These are phyloP conservation scores for Adelognathus sp. DNA, from an alignment of 2,888 invertebrate genomes.

Conservation along the genomic window DNA sequence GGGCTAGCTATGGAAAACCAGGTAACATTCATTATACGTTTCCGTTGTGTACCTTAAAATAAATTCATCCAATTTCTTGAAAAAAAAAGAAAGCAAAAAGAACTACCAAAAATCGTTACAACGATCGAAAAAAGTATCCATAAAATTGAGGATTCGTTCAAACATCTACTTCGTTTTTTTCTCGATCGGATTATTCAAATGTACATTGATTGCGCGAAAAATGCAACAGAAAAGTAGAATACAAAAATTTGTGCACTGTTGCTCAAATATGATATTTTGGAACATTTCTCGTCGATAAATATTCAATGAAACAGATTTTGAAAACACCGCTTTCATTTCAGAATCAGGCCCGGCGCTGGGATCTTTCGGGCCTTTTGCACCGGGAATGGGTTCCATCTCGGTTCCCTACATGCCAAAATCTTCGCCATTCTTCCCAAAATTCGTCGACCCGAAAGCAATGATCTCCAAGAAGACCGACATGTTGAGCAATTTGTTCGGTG, in stretches of 20 bases:
- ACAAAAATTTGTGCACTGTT: too few relatives aligned
- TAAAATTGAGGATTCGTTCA: too few relatives aligned
- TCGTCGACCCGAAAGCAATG: conserved; percentile 75
- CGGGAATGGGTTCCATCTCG: conserved; percentile 68
- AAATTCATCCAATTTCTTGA: background rate
- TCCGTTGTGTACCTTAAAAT: background rate
- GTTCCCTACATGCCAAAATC: conserved; percentile 72
- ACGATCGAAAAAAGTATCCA: too few relatives aligned
- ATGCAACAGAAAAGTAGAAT: too few relatives aligned
- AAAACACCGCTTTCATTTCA: too few relatives aligned
- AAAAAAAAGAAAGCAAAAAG: background rate
- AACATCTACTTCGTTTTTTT: too few relatives aligned
- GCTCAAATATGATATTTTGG: too few relatives aligned
- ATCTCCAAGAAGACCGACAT: conserved; percentile 73
- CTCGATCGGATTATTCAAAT: too few relatives aligned
- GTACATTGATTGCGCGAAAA: too few relatives aligned
- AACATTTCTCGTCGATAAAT: too few relatives aligned
- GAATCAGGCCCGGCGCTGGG: too few relatives aligned
- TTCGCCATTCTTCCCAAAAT: conserved; percentile 73
- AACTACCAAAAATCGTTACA: background rate
- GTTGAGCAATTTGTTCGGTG: conserved; percentile 70
- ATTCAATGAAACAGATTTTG: too few relatives aligned
- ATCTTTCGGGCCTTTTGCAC: conserved; percentile 65
- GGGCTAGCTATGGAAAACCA: conserved; percentile 54
- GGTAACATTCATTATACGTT: conserved; percentile 15